Base-by-base conservation (phyloP, 2,113 vertebrate genomes). In the Forbesichthys agassizii region DNA sequence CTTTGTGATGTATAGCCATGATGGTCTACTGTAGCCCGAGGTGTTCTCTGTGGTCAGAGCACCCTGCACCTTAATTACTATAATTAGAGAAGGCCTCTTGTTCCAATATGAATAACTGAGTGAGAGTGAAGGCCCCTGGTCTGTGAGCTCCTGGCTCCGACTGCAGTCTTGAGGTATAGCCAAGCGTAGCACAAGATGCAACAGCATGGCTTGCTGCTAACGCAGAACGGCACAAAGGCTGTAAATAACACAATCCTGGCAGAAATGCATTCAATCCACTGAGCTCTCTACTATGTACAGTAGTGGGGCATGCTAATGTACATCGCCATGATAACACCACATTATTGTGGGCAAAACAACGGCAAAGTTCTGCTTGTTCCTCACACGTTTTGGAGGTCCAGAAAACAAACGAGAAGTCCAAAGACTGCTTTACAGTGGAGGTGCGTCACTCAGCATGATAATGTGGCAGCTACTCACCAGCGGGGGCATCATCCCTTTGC, bases 401-500 rank as follows among this genome's bases (percentile, higher is more conserved):
- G 49, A 36, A 27, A 16, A 73, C 75, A 56, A 63, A 71, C n/a
- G 46, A 53, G 9, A 6, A 73, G 68, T 27, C 27, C 59, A 63
- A 61, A 59, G 53, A 66, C 14, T 3, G n/a, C 36, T 84, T 48
- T 52, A 67, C 71, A 70, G 61, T 68, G 27, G 62, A 67, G 72
- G 64, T 63, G 62, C 64, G 77, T 79, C 27, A 63, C 78, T 79
- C 27, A 63, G 77, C 66, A 53, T 58, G 59, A 36, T 13, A 81
- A 73, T 75, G 84, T 78, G 62, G 68, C 11, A 54, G 79, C 16
- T 81, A 93, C 94, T 94, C 91, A 99, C 98, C 94, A 98, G 75
- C n/a, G 97, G 96, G 59, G 96, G 96, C 97, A 99, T 98, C 95
- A 98, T 95, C 84, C 95, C 95, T 91, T 99, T 99, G 94, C 95